phyloP scores from a whole-genome alignment of 2,797 vertebrate genomes.

The Micrastur ruficollis region DNA sequence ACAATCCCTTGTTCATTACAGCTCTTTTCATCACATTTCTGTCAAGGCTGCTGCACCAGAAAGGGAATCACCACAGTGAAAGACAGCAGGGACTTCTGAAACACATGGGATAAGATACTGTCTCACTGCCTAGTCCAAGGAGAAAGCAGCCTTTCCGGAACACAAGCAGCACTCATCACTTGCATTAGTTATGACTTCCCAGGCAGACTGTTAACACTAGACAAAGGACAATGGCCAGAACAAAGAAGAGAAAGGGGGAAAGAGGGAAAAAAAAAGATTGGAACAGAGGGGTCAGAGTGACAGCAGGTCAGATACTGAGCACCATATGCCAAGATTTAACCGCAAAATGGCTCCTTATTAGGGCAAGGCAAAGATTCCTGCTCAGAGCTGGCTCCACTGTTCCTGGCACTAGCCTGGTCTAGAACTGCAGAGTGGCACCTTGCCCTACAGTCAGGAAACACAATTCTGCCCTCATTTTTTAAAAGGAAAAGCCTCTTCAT shows the following conservation, averaged over 20 bases:
- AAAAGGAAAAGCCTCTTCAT: background rate
- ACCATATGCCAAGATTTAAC: background rate
- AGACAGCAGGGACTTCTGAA: background rate
- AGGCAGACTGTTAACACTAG: background rate
- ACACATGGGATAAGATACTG: accelerated
- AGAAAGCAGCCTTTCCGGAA: background rate
- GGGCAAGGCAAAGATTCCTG: background rate
- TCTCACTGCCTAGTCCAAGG: background rate
- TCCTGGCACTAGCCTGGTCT: background rate
- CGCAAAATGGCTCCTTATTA: accelerated
- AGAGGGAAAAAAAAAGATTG: accelerated
- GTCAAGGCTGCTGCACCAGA: background rate
- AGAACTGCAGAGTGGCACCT: background rate
- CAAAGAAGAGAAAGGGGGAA: background rate
- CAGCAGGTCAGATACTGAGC: background rate
- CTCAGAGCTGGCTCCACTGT: background rate
- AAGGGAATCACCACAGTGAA: background rate
- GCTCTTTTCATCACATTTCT: background rate
- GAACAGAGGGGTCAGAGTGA: background rate
- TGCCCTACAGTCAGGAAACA: background rate
- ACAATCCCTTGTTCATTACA: accelerated
- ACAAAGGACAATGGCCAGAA: background rate
- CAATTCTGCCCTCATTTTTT: background rate
- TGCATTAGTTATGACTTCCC: background rate
- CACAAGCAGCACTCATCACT: background rate